Evolutionary conservation across 92 coral and sea anemone genomes (phyloP).

Genomic region (Pocillopora meandrina): DNA sequence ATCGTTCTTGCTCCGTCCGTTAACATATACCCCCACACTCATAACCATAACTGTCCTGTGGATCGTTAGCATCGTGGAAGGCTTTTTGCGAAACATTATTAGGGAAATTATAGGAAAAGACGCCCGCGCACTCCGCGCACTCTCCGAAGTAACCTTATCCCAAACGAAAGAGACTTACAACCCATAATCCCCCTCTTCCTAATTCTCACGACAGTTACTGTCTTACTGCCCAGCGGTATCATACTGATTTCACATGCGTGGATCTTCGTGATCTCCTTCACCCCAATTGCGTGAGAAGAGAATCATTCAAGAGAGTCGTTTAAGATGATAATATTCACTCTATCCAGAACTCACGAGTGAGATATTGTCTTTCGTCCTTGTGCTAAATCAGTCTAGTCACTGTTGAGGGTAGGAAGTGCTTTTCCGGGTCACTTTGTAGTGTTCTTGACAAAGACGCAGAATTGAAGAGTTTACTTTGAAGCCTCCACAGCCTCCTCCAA

Average conservation of each 20-base stretch:
- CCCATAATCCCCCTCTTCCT: constrained; percentile 18
- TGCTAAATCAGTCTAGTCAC: too few species aligned
- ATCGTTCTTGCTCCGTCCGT: not conserved
- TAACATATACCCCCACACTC: constrained; percentile 4
- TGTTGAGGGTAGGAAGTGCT: too few species aligned
- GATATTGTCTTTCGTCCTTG: too few species aligned
- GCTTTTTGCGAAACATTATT: not conserved
- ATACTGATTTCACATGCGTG: constrained; percentile 36
- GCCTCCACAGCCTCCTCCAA: too few species aligned
- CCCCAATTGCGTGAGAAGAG: too few species aligned
- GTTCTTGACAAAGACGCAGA: too few species aligned
- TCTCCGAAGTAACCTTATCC: constrained; percentile 19
- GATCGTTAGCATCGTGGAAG: constrained; percentile 23
- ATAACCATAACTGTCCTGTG: not conserved
- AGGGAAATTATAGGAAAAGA: not conserved
- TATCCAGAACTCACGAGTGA: not conserved
- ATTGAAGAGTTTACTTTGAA: too few species aligned
- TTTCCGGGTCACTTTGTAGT: too few species aligned
- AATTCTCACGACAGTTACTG: constrained; percentile 3
- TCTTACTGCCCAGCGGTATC: constrained; percentile 32
- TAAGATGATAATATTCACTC: too few species aligned
- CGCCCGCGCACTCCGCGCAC: not conserved
- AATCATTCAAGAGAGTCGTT: too few species aligned
- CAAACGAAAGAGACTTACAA: not conserved
- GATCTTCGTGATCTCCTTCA: constrained; percentile 20